phyloP scores from a whole-genome alignment of 2,797 vertebrate genomes.

The Sebastes steindachneri region DNA sequence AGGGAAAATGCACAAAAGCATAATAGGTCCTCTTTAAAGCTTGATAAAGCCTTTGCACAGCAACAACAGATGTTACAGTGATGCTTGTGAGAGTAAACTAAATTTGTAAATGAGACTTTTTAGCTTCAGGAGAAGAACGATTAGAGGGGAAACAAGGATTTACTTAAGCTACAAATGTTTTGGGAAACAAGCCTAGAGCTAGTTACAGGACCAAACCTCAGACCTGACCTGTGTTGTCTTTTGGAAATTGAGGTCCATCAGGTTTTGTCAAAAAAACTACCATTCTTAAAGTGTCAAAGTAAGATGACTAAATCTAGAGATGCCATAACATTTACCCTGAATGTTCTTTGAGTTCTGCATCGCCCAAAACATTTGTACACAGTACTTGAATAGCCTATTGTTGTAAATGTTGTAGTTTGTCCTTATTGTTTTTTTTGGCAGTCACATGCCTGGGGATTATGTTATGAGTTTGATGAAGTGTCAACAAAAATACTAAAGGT shows the following conservation, averaged over 20 bases:
- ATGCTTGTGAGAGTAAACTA: not conserved
- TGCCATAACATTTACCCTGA: conserved; percentile 59
- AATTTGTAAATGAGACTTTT: conserved; percentile 1
- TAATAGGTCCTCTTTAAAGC: not conserved
- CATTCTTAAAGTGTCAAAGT: conserved; percentile 57
- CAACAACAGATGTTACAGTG: conserved; percentile 1
- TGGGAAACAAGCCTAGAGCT: conserved; percentile 22
- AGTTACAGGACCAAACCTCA: conserved; percentile 33
- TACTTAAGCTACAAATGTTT: conserved; percentile 48
- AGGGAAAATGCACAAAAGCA: no score
- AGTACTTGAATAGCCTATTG: conserved; percentile 39
- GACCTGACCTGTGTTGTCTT: not conserved
- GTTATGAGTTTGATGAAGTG: conserved; percentile 3
- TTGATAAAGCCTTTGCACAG: not conserved
- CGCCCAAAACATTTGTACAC: conserved; percentile 33
- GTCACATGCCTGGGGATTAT: not conserved
- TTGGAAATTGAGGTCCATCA: conserved; percentile 9
- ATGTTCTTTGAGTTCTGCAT: conserved; percentile 29
- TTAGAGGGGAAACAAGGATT: conserved; percentile 30
- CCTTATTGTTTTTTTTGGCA: not conserved
- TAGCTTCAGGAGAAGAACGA: not conserved
- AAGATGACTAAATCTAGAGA: conserved; percentile 41
- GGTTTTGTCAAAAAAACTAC: conserved; percentile 11
- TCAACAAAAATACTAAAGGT: not conserved
- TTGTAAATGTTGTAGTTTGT: conserved; percentile 19